These are phyloP conservation scores for Coturnix japonica DNA, from an alignment of 2,113 vertebrate genomes.

Conservation along the genomic window DNA sequence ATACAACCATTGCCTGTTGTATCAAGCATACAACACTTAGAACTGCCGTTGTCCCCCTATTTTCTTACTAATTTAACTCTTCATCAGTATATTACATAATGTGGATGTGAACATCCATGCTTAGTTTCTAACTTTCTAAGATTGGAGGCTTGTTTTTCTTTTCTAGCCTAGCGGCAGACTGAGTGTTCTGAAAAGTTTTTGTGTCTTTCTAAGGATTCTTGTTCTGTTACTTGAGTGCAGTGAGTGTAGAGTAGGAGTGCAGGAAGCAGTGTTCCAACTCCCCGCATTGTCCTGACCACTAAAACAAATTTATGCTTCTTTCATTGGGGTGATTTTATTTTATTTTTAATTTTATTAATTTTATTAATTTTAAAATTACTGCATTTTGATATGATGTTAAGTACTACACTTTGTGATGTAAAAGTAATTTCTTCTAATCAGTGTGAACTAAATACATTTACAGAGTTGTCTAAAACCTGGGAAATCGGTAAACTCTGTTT, in stretches of 20 bases:
- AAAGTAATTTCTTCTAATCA: neutral
- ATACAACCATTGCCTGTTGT: neutral
- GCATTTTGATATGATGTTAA: neutral
- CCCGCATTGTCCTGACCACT: neutral
- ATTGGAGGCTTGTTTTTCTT: neutral
- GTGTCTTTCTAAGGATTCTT: neutral
- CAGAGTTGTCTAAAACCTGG: neutral
- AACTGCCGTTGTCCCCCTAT: neutral
- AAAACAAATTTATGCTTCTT: neutral
- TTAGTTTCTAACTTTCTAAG: neutral
- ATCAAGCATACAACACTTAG: neutral
- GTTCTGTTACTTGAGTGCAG: neutral
- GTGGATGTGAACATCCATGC: neutral
- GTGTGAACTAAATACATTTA: neutral
- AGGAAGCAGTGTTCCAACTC: neutral
- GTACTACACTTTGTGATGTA: neutral
- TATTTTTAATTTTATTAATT: no score
- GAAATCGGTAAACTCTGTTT: neutral
- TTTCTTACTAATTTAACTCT: neutral
- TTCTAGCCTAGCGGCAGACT: neutral
- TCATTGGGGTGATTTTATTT: neutral
- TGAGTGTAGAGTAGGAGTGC: fast-evolving
- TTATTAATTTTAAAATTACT: neutral
- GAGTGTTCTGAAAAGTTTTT: neutral
- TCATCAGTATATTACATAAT: neutral